These are phyloP conservation scores for Mus pahari DNA, from an alignment of 2,113 vertebrate genomes.

Conservation along the genomic window DNA sequence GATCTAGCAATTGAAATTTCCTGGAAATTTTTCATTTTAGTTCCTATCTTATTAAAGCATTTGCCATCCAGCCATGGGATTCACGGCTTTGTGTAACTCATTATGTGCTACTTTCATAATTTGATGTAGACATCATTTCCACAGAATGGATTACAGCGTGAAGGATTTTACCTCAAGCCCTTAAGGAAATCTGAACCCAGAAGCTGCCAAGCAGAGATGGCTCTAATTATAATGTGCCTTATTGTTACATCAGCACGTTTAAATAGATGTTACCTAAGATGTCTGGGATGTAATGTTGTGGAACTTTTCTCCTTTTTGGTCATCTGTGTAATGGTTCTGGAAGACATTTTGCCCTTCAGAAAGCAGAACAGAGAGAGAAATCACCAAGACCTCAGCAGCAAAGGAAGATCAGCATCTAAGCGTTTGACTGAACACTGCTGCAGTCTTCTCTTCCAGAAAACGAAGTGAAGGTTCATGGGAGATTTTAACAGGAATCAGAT, in stretches of 20 bases:
- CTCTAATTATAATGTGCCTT: neutral
- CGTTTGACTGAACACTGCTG: neutral
- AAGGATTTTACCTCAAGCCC: neutral
- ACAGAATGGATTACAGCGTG: slow-evolving; percentile 19
- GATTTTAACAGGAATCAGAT: neutral
- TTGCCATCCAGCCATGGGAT: neutral
- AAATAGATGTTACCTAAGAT: slow-evolving; percentile 51
- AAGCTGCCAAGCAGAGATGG: neutral
- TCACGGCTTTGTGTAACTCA: neutral
- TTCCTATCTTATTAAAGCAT: slow-evolving; percentile 48
- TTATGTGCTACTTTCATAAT: neutral
- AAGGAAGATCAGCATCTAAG: neutral
- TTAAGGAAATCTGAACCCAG: neutral
- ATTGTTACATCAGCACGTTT: neutral
- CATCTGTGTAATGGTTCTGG: neutral
- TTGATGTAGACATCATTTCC: neutral
- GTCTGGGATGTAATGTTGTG: neutral
- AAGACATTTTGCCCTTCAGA: slow-evolving; percentile 39
- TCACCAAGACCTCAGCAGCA: neutral
- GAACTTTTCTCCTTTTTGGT: neutral
- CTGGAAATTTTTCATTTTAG: slow-evolving; percentile 43
- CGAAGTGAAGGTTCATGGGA: neutral
- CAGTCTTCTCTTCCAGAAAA: slow-evolving; percentile 11
- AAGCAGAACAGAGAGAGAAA: slow-evolving; percentile 29
- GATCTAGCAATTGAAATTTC: slow-evolving; percentile 41